phyloP scores from a whole-genome alignment of 2,113 vertebrate genomes.

The Melanostigma gelatinosum region DNA sequence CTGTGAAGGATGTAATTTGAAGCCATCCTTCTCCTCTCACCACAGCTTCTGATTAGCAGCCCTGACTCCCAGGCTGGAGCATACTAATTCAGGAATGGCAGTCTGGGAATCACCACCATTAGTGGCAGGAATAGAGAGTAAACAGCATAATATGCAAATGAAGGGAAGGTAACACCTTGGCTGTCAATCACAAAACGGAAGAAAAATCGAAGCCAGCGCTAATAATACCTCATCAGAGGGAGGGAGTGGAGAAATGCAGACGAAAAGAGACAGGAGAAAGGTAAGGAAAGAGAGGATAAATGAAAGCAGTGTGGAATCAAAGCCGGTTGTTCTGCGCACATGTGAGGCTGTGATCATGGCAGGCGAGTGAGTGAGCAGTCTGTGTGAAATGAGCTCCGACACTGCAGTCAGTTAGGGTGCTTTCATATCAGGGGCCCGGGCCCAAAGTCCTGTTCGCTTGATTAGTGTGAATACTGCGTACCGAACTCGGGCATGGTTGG shows the following conservation, averaged over 20 bases:
- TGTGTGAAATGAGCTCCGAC: slow-evolving; percentile 58
- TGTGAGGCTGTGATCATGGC: slow-evolving; percentile 61
- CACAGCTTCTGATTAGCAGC: slow-evolving; percentile 79
- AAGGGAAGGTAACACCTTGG: slow-evolving; percentile 63
- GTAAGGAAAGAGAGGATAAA: slow-evolving; percentile 51
- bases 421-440: no score
- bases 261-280: slow-evolving; percentile 40
- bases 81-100: slow-evolving; percentile 79
- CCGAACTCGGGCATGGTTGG: no score
- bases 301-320: slow-evolving; percentile 68
- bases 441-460: neutral
- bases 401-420: slow-evolving; percentile 36
- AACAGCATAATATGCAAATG: slow-evolving; percentile 76
- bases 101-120: slow-evolving; percentile 79
- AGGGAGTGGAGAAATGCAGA: slow-evolving; percentile 31
- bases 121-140: slow-evolving; percentile 65
- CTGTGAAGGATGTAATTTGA: slow-evolving; percentile 83
- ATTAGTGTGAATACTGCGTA: neutral
- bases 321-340: slow-evolving; percentile 38
- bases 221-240: slow-evolving; percentile 70
- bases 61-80: slow-evolving; percentile 73
- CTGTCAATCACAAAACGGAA: slow-evolving; percentile 80
- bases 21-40: slow-evolving; percentile 71
- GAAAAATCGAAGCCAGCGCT: slow-evolving; percentile 63
- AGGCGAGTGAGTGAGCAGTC: slow-evolving; percentile 27